Percentiles rank a stretch among this genome's conserved stretches.
Evolutionary conservation across 64 coral and sea anemone species (phyloP).

Genomic region (Montipora foliosa): DNA sequence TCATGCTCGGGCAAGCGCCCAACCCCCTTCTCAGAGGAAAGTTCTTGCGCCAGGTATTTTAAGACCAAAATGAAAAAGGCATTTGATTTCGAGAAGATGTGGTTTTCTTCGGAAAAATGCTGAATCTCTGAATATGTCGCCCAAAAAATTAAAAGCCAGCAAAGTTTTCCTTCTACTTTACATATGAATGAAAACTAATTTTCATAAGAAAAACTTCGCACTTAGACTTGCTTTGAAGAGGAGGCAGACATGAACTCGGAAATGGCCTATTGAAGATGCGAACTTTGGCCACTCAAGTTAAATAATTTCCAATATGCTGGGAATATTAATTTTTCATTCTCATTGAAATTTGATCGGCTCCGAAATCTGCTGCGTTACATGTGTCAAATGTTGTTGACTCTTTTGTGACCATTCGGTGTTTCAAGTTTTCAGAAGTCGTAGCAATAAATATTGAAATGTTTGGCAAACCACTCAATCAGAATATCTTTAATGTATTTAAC

Average conservation of each 20-base stretch:
- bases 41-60: too few species aligned
- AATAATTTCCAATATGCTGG: background rate
- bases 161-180: background rate
- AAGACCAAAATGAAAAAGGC: too few species aligned
- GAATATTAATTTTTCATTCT: background rate
- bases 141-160: background rate
- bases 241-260: too few species aligned
- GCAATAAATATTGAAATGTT: background rate
- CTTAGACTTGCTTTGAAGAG: too few species aligned
- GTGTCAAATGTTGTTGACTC: background rate
- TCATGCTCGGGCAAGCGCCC: too few species aligned
- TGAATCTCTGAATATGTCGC: background rate
- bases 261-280: background rate
- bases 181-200: too few species aligned
- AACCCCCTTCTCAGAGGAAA: too few species aligned
- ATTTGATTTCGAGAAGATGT: too few species aligned
- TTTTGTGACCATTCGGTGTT: slow-evolving; percentile 1
- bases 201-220: too few species aligned
- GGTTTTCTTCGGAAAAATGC: too few species aligned
- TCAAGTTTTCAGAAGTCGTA: background rate
- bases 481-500: background rate
- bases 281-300: background rate
- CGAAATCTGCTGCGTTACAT: background rate
- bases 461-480: background rate
- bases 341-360: background rate